Base-by-base conservation (phyloP, 92 coral and sea anemone genomes). In the Phenganax stokvisi region DNA sequence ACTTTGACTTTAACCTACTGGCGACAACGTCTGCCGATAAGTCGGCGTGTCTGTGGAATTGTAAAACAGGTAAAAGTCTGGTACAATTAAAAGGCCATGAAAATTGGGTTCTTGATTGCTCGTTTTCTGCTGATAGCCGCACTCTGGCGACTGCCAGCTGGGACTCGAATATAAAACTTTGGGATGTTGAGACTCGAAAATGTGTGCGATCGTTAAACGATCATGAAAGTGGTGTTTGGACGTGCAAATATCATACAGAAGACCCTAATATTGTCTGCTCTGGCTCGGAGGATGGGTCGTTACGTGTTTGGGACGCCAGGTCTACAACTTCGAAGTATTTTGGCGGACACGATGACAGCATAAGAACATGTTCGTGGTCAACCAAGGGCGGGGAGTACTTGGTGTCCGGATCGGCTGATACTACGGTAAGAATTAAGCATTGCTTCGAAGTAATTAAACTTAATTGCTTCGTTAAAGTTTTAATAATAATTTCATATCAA, bases 171-270 rank as follows among this genome's bases (percentile, higher is more conserved):
- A 84, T 96, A 0, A 84, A 82, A 17, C 87, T 96, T 6, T 79
- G 89, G 77, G 92, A 92, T 82, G 90, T 86, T 25, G 87, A 81
- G 57, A 96, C 97, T 17, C 93, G 89, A 28, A 88, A 90, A 54
- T 31, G 85, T 47, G 74, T 85, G 71, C 84, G 88, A 27, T 75
- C 71, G 27, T 74, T 92, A 6, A 70, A 80, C 0, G 97, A 97
- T 7, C 99, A 96, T 84, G 84, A 93, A 11, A 96, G 96, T 9
- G 99, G 99, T 8, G 99, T 96, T 0, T 96, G 99, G 99, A 89
- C 97, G 3, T 92, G 97, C 66, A 82, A 90, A 25, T 96, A 92
- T 66, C 97, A 90, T 31, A 87, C 90, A 9, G 89, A 85, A 11
- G 77, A 82, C 17, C 80, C 87, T 27, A 84, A 82, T 72, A 84